These are phyloP conservation scores for Euphydryas editha DNA, from an alignment of 2,888 invertebrate genomes.

Conservation along the genomic window DNA sequence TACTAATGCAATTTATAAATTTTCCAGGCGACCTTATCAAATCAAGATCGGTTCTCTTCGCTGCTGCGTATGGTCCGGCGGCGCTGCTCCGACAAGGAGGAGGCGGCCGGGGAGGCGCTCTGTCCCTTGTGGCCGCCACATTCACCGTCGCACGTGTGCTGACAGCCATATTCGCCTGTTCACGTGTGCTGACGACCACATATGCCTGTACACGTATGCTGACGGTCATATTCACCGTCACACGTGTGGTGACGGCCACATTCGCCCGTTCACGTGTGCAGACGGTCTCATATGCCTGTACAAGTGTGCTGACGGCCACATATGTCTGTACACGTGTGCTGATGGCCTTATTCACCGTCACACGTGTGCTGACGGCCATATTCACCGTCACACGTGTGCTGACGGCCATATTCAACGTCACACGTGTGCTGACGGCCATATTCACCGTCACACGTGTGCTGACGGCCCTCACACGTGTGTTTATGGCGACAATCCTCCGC, in stretches of 20 bases:
- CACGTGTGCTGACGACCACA: conserved; percentile 46
- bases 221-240: background rate
- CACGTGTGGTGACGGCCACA: conserved; percentile 11
- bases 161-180: conserved; percentile 55
- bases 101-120: conserved; percentile 56
- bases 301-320: background rate
- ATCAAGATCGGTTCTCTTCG: conserved; percentile 59
- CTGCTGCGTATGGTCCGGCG: conserved; percentile 54
- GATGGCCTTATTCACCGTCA: background rate
- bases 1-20: background rate
- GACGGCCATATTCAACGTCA: background rate
- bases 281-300: background rate
- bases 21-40: conserved; percentile 67
- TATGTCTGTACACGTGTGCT: background rate
- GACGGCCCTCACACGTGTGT: background rate
- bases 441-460: background rate
- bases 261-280: background rate
- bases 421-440: background rate
- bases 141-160: conserved; percentile 52
- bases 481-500: no score
- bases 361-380: background rate
- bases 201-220: conserved; percentile 52
- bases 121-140: conserved; percentile 59
- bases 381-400: background rate
- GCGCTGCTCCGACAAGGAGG: conserved; percentile 57